A percentile compares a stretch with the other conserved stretches of the same genome.
phyloP scores from a whole-genome alignment of 2,888 invertebrate species.

The Drosophila paucipuncta region DNA sequence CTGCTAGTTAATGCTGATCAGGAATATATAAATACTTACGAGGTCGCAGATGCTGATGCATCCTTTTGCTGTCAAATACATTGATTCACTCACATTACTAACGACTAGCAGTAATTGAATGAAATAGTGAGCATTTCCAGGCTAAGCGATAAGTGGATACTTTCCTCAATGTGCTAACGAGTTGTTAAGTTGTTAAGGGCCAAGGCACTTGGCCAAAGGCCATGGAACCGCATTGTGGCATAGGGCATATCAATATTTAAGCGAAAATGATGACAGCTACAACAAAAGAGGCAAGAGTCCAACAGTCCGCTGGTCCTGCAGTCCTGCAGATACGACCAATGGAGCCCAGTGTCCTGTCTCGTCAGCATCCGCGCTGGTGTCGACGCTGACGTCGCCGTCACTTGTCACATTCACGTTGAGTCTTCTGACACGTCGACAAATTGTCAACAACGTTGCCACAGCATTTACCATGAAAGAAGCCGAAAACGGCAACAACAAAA shows the following conservation, averaged over 20 bases:
- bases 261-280: conserved; percentile 47
- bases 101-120: not conserved
- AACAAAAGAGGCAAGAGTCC: conserved; percentile 18
- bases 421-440: conserved; percentile 80
- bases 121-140: not conserved
- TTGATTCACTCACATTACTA: not conserved
- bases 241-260: conserved; percentile 50
- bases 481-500: conserved; percentile 11
- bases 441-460: conserved; percentile 80
- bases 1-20: not conserved
- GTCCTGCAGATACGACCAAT: conserved; percentile 15
- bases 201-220: not conserved
- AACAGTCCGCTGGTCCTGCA: not conserved
- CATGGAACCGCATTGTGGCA: conserved; percentile 24
- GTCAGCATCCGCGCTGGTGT: conserved; percentile 57
- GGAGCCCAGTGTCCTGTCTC: conserved; percentile 48
- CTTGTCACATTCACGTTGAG: conserved; percentile 82
- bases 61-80: not conserved
- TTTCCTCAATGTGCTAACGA: not conserved
- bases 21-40: not conserved
- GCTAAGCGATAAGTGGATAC: not conserved
- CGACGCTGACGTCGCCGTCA: conserved; percentile 46
- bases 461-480: conserved; percentile 55
- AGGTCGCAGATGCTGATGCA: not conserved
- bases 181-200: not conserved